These are phyloP conservation scores for Sesamia inferens DNA, from an alignment of 2,888 invertebrate genomes.

Conservation along the genomic window DNA sequence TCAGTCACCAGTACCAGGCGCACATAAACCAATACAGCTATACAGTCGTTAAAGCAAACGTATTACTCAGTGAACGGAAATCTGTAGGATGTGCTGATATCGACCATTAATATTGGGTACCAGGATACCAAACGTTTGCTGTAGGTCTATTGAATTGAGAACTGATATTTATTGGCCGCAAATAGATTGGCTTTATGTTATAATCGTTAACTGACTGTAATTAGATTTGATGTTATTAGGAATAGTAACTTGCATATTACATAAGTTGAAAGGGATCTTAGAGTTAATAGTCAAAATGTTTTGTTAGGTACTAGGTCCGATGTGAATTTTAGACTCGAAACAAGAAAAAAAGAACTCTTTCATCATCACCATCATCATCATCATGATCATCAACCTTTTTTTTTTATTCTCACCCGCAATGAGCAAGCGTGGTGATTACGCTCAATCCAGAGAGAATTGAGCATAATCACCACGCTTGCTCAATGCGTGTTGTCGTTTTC, in stretches of 20 bases:
- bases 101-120: conserved; percentile 72
- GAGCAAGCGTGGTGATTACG: no score
- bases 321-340: neutral
- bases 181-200: conserved; percentile 61
- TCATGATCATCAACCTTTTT: no score
- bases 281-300: neutral
- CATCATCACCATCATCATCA: no score
- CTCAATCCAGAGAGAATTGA: no score
- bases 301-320: neutral
- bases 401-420: no score
- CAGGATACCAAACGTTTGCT: conserved; percentile 70
- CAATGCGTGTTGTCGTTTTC: no score
- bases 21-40: conserved; percentile 58
- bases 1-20: conserved; percentile 54
- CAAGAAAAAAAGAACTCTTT: neutral
- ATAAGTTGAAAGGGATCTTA: conserved; percentile 7
- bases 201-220: conserved; percentile 55
- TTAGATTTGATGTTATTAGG: conserved; percentile 16
- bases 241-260: conserved; percentile 16
- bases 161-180: conserved; percentile 74
- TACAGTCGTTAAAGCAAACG: conserved; percentile 78
- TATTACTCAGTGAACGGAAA: conserved; percentile 80
- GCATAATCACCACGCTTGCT: no score
- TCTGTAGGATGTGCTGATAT: conserved; percentile 81
- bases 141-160: conserved; percentile 74